Percentiles rank a stretch among this genome's conserved stretches.
phyloP scores from a whole-genome alignment of 2,797 vertebrate genomes.

The Lepidocolaptes lacrymiger region DNA sequence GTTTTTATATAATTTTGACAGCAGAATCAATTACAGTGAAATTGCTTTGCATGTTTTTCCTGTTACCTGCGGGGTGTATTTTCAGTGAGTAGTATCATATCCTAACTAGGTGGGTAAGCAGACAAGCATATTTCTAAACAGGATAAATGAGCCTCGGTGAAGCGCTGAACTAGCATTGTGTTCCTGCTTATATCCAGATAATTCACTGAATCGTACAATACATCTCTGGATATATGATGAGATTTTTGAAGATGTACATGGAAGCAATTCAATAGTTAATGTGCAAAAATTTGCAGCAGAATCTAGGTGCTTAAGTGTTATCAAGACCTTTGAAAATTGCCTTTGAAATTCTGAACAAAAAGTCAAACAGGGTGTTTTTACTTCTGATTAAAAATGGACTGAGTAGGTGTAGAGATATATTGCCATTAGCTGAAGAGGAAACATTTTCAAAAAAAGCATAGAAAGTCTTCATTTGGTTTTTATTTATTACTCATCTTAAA shows the following conservation, averaged over 20 bases:
- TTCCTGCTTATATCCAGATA: not conserved
- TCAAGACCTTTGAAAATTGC: slow-evolving; percentile 39
- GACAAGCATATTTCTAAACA: slow-evolving; percentile 32
- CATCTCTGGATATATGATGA: not conserved
- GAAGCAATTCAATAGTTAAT: not conserved
- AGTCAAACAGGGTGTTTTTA: slow-evolving; percentile 18
- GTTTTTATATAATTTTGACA: slow-evolving; percentile 15
- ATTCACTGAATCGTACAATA: not conserved
- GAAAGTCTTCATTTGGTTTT: not conserved
- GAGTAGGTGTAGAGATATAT: not conserved
- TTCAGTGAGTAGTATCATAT: not conserved
- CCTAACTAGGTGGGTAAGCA: slow-evolving; percentile 19
- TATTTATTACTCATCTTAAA: slow-evolving; percentile 21
- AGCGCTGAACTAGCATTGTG: not conserved
- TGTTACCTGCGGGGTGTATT: not conserved
- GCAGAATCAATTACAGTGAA: slow-evolving; percentile 35
- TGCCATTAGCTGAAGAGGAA: not conserved
- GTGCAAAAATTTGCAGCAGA: not conserved
- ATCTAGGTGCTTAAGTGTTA: not conserved
- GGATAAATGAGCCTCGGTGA: slow-evolving; percentile 31
- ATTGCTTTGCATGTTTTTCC: slow-evolving; percentile 32
- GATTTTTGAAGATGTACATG: slow-evolving; percentile 1
- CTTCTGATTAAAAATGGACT: slow-evolving; percentile 40
- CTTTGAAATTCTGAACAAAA: slow-evolving; percentile 40
- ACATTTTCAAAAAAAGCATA: not conserved